Percentiles rank a stretch among this genome's conserved stretches.
These are phyloP conservation scores for Drosophila oshimai DNA, from an alignment of 1,140 invertebrate genomes.

Conservation along the genomic window DNA sequence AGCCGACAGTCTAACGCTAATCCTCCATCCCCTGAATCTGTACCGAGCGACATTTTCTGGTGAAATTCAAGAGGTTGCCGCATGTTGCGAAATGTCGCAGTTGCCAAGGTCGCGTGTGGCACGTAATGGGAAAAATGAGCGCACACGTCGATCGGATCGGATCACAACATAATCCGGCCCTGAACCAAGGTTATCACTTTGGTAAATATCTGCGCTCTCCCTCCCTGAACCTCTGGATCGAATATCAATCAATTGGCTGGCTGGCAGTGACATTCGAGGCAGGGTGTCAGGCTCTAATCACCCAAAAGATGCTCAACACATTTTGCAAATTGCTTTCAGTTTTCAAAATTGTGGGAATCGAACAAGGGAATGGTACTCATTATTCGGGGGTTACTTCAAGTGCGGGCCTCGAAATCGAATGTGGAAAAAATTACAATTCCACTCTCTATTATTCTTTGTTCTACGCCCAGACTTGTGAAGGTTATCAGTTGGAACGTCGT, in stretches of 20 bases:
- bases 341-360: slow-evolving; percentile 43
- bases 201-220: slow-evolving; percentile 44
- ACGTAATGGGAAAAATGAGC: slow-evolving; percentile 75
- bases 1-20: slow-evolving; percentile 10
- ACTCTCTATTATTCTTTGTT: slow-evolving; percentile 37
- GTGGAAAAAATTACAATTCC: slow-evolving; percentile 19
- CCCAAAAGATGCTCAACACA: slow-evolving; percentile 62
- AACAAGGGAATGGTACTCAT: background rate
- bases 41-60: slow-evolving; percentile 36
- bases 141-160: slow-evolving; percentile 69
- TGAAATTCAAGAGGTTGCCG: slow-evolving; percentile 73
- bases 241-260: slow-evolving; percentile 77
- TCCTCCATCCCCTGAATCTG: slow-evolving; percentile 3
- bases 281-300: slow-evolving; percentile 25
- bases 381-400: slow-evolving; percentile 14
- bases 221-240: slow-evolving; percentile 21
- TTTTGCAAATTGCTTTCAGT: slow-evolving; percentile 58
- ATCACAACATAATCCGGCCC: slow-evolving; percentile 78
- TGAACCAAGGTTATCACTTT: slow-evolving; percentile 62
- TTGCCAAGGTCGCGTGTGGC: slow-evolving; percentile 63
- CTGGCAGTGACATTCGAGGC: slow-evolving; percentile 36
- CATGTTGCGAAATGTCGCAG: slow-evolving; percentile 70
- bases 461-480: slow-evolving; percentile 40
- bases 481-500: slow-evolving; percentile 43
- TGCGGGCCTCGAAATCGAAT: slow-evolving; percentile 21